phyloP scores from a whole-genome alignment of 23 tunicate genomes.

The Corella eumyota region DNA sequence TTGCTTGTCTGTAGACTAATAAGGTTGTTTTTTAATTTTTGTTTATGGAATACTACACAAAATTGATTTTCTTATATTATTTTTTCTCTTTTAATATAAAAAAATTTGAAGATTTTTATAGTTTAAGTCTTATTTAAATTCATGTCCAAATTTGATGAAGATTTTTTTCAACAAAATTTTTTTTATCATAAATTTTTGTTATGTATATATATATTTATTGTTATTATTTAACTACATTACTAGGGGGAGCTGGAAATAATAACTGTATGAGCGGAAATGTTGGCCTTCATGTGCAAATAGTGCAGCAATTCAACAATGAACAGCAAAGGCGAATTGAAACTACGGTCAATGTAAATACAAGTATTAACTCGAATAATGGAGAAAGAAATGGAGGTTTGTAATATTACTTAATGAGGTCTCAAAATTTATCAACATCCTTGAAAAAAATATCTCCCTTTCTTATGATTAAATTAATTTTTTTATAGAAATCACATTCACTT shows the following conservation, averaged over 20 bases:
- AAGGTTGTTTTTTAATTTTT: background rate
- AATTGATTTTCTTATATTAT: background rate
- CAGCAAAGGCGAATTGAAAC: constrained; percentile 37
- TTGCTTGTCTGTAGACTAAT: background rate
- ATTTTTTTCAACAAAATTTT: too few relatives aligned
- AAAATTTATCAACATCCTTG: background rate
- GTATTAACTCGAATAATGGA: constrained; percentile 26
- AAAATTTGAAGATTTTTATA: too few relatives aligned
- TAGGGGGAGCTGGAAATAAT: too few relatives aligned
- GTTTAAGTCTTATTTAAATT: too few relatives aligned
- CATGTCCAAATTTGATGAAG: too few relatives aligned
- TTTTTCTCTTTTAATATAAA: background rate
- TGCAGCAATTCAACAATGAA: constrained; percentile 12
- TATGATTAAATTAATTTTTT: too few relatives aligned
- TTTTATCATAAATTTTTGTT: too few relatives aligned
- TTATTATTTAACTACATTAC: too few relatives aligned
- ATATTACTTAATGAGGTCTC: background rate
- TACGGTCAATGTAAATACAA: constrained; percentile 55
- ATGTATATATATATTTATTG: too few relatives aligned
- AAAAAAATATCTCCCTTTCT: background rate
- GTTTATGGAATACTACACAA: background rate
- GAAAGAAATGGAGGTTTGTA: constrained; percentile 18
- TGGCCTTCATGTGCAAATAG: constrained; percentile 11
- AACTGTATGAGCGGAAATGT: constrained; percentile 14
- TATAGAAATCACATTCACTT: too few relatives aligned